phyloP scores from a whole-genome alignment of 2,888 invertebrate species.

The Brachyopa scutellaris region DNA sequence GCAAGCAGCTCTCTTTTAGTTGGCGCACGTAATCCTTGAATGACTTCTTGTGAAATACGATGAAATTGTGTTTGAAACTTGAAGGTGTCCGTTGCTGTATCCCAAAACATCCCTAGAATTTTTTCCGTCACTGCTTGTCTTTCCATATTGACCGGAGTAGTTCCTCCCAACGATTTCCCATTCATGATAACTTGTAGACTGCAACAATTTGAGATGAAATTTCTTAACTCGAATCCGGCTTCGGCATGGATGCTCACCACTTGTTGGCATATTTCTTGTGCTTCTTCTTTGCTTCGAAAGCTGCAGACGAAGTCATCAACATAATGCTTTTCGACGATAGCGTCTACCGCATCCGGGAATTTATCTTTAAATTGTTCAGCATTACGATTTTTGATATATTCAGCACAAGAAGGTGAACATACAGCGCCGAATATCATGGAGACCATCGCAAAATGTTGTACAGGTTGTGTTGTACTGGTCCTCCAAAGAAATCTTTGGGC shows the following conservation, averaged over 20 bases:
- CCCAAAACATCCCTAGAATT: constrained; percentile 73
- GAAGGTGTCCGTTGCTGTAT: constrained; percentile 61
- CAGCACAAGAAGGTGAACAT: constrained; percentile 59
- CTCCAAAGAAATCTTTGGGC: constrained; percentile 71
- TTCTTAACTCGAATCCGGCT: constrained; percentile 54
- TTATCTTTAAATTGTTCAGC: neutral
- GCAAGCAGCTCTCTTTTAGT: constrained; percentile 51
- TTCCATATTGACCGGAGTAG: constrained; percentile 27
- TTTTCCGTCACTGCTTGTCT: constrained; percentile 40
- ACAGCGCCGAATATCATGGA: constrained; percentile 71
- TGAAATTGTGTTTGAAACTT: constrained; percentile 40
- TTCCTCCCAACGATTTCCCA: too few species aligned
- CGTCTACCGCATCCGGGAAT: neutral
- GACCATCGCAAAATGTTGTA: constrained; percentile 51
- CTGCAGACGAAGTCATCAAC: constrained; percentile 64
- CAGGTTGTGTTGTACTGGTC: constrained; percentile 25
- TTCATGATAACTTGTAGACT: constrained; percentile 11
- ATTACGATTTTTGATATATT: constrained; percentile 53
- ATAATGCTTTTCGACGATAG: constrained; percentile 43
- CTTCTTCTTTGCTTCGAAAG: constrained; percentile 33
- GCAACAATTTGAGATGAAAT: constrained; percentile 48
- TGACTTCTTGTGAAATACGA: constrained; percentile 11
- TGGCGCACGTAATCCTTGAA: constrained; percentile 25
- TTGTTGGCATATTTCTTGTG: constrained; percentile 14
- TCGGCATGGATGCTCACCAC: constrained; percentile 39